Conservation (phyloP, 64 coral and sea anemone species). For the Orbicella faveolata region DNA sequence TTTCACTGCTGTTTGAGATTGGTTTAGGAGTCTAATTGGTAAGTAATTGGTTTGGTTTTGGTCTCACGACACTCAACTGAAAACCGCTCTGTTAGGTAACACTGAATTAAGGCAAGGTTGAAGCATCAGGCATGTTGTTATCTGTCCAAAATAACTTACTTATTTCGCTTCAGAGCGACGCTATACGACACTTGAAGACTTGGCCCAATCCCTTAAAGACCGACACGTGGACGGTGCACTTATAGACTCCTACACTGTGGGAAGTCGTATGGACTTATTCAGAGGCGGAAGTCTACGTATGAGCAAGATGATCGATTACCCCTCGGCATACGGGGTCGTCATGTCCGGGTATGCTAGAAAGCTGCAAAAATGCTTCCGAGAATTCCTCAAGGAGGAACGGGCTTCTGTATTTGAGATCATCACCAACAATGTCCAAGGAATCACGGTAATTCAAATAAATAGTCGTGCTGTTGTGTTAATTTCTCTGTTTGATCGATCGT, state of each 20-base stretch:
- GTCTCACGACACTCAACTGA: too few species aligned
- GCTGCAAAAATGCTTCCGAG: slow-evolving; percentile 80
- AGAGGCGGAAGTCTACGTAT: slow-evolving; percentile 51
- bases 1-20: too few species aligned
- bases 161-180: slow-evolving; percentile 7
- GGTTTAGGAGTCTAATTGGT: too few species aligned
- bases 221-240: slow-evolving; percentile 76
- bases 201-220: slow-evolving; percentile 59
- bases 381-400: slow-evolving; percentile 82
- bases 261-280: slow-evolving; percentile 72
- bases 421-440: slow-evolving; percentile 49
- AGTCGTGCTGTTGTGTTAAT: neutral
- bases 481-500: too few species aligned
- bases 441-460: slow-evolving; percentile 60
- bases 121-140: too few species aligned
- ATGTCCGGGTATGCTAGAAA: slow-evolving; percentile 81
- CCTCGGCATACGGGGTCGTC: slow-evolving; percentile 85
- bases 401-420: slow-evolving; percentile 66
- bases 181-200: slow-evolving; percentile 72
- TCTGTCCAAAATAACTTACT: too few species aligned
- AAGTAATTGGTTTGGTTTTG: too few species aligned
- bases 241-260: slow-evolving; percentile 77
- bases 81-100: too few species aligned
- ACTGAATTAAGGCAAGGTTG: too few species aligned
- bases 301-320: slow-evolving; percentile 70